Evolutionary conservation across 2,113 vertebrate genomes (phyloP).

Genomic region (Mastomys natalensis): DNA sequence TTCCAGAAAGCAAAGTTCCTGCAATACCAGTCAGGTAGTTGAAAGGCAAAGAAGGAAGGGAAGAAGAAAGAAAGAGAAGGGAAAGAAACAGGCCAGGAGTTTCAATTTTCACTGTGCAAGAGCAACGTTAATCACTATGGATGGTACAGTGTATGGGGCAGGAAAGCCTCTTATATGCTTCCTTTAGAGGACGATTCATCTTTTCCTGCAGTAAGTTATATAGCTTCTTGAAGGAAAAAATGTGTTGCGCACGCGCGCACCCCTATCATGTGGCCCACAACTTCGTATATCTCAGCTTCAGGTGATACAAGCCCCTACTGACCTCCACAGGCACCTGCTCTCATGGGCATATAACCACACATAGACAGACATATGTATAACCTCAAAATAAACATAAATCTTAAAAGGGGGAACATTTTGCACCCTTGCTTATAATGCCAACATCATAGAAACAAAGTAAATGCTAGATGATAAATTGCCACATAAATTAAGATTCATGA

Average conservation of each 20-base stretch:
- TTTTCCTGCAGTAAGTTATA: neutral
- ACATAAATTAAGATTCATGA: neutral
- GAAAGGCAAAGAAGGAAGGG: constrained; percentile 10
- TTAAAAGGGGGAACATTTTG: neutral
- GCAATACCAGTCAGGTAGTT: neutral
- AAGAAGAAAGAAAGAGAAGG: neutral
- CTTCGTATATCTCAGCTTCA: neutral
- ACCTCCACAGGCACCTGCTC: neutral
- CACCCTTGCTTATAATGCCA: constrained; percentile 1
- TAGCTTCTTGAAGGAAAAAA: constrained; percentile 29
- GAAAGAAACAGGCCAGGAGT: neutral
- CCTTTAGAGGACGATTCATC: neutral
- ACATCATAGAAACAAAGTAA: constrained; percentile 33
- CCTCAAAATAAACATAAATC: neutral
- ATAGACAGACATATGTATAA: neutral
- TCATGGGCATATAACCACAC: neutral
- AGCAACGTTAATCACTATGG: neutral
- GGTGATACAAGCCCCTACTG: neutral
- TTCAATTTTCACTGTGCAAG: neutral
- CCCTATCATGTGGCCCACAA: neutral
- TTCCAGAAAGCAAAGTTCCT: constrained; percentile 26
- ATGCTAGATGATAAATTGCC: constrained; percentile 8
- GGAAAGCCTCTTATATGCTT: neutral
- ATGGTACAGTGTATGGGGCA: neutral
- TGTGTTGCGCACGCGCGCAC: too few species aligned